phyloP scores from a whole-genome alignment of 1,140 invertebrate species.

The Halictus rubicundus region DNA sequence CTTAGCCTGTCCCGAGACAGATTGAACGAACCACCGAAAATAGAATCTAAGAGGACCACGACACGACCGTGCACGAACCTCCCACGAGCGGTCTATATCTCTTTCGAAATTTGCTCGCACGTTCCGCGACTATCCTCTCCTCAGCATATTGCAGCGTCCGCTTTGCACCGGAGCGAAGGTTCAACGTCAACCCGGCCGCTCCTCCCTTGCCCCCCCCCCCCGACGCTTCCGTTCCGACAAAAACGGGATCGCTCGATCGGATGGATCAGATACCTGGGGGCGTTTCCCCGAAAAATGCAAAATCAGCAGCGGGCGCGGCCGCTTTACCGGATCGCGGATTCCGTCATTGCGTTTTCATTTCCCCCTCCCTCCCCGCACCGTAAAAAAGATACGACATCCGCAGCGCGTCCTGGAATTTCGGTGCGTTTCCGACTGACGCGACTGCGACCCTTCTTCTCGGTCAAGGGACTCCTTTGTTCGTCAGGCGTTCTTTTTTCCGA shows the following conservation, averaged over 20 bases:
- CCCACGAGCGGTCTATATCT: too few relatives aligned
- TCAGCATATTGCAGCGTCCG: too few relatives aligned
- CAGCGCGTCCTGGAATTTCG: too few relatives aligned
- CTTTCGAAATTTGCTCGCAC: too few relatives aligned
- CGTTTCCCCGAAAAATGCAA: neutral
- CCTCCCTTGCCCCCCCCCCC: too few relatives aligned
- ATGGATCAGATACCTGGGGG: neutral
- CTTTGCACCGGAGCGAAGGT: too few relatives aligned
- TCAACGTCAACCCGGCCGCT: too few relatives aligned
- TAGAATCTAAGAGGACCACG: neutral
- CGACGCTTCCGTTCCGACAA: too few relatives aligned
- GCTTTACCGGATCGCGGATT: neutral
- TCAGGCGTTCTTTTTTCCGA: neutral
- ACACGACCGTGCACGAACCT: too few relatives aligned
- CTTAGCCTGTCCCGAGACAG: neutral
- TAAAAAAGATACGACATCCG: neutral
- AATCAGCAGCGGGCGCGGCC: neutral
- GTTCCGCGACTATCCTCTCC: too few relatives aligned
- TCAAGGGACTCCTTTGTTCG: neutral
- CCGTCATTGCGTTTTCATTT: slow-evolving; percentile 5
- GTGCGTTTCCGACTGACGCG: too few relatives aligned
- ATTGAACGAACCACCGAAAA: neutral
- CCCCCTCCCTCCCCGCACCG: too few relatives aligned
- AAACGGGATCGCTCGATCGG: slow-evolving; percentile 6
- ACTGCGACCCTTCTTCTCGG: neutral